Base-by-base conservation (phyloP, 2,797 vertebrate genomes). In the Phoebastria nigripes region DNA sequence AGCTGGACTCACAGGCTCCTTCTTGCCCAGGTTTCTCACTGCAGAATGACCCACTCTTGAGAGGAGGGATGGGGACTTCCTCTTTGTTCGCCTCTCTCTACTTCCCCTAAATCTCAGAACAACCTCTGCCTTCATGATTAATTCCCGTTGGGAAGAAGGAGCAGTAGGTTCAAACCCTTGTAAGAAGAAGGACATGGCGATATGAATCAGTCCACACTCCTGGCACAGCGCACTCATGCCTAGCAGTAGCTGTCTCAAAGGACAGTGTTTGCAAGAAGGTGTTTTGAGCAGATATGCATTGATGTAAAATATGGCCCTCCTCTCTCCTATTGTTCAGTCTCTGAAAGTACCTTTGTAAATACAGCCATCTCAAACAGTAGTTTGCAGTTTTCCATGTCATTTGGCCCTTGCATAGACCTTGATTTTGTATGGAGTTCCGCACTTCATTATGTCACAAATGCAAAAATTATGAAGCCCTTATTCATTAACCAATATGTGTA, bases 381-480 rank as follows among this genome's bases (percentile, higher is more conserved):
- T 59, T n/a, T 58, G n/a, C 22, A 55, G 9, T 56, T 77, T 69
- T 67, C 41, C 6, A 2, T 77, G 16, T 39, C 12, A 12, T 78
- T 78, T 83, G 11, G 31, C 12, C 13, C 24, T 49, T 47, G 41
- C 21, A 11, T 7, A 59, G 41, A 18, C 33, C 15, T 54, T 83
- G n/a, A 51, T 81, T 71, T 94, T 67, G 9, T 49, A 35, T 0
- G 0, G 26, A 74, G 6, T 63, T 35, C 15, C 1, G 1, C 54
- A 29, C 8, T 74, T 37, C 17, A 54, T 20, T 72, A 31, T 77
- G 55, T n/a, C 51, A 69, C 12, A 69, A 56, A 65, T 39, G 59
- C 6, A 49, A 54, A 66, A 87, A 8, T 12, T 47, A 47, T 37
- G 12, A 81, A 51, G 9, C 6, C 11, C 2, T 83, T 37, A 56